A percentile compares a stretch with the other conserved stretches of the same genome.
These are phyloP conservation scores for Chelon labrosus DNA, from an alignment of 2,797 vertebrate genomes.

Conservation along the genomic window DNA sequence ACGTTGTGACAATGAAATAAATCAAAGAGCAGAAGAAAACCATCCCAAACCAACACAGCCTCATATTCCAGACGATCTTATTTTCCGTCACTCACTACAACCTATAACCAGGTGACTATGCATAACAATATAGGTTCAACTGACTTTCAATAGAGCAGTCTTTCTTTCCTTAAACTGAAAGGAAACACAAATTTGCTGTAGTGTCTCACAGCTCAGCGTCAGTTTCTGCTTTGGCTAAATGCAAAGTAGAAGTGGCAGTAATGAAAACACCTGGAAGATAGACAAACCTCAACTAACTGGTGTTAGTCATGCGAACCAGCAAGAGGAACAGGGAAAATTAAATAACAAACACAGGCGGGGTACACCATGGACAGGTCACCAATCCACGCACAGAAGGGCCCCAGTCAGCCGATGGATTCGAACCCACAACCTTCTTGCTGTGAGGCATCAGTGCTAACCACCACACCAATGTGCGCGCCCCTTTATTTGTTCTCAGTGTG, in stretches of 20 bases:
- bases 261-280: slow-evolving; percentile 65
- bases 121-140: slow-evolving; percentile 26
- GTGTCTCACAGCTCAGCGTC: slow-evolving; percentile 45
- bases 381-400: too few relatives aligned
- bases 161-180: slow-evolving; percentile 18
- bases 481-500: background rate
- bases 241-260: slow-evolving; percentile 68
- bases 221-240: slow-evolving; percentile 76
- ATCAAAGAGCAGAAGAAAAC: slow-evolving; percentile 15
- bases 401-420: too few relatives aligned
- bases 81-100: slow-evolving; percentile 3
- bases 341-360: background rate
- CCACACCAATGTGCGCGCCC: too few relatives aligned
- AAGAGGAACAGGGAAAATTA: slow-evolving; percentile 2
- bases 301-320: background rate
- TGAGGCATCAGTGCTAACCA: too few relatives aligned
- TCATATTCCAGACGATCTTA: slow-evolving; percentile 1
- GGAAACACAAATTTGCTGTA: slow-evolving; percentile 25
- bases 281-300: slow-evolving; percentile 27
- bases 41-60: background rate
- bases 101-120: slow-evolving; percentile 2
- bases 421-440: too few relatives aligned
- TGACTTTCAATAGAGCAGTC: slow-evolving; percentile 20
- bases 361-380: too few relatives aligned
- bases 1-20: background rate